A percentile compares a stretch with the other conserved stretches of the same genome.
Evolutionary conservation across 2,888 invertebrate genomes (phyloP).

Genomic region (Nephrotoma guestfalica): DNA sequence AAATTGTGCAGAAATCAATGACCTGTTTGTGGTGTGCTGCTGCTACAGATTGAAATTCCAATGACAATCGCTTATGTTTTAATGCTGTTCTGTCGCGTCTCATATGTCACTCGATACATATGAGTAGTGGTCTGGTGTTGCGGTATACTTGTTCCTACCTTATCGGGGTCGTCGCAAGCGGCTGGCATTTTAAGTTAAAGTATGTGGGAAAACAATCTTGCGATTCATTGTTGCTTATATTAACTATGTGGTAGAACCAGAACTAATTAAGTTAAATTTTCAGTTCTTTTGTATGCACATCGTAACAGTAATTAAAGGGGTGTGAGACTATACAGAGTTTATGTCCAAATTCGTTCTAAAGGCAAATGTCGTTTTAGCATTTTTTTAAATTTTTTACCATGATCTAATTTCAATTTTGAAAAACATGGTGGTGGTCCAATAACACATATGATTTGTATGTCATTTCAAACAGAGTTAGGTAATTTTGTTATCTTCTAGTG

Average conservation of each 20-base stretch:
- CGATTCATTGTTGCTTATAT: not conserved
- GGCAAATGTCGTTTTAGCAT: too few species aligned
- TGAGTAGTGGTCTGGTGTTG: not conserved
- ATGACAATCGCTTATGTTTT: not conserved
- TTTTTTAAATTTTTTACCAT: too few species aligned
- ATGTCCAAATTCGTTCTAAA: too few species aligned
- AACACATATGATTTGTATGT: too few species aligned
- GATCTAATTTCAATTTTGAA: too few species aligned
- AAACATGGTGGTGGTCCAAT: too few species aligned
- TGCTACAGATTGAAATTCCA: not conserved
- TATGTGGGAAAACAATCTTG: not conserved
- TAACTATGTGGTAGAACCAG: not conserved
- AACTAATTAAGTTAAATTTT: not conserved
- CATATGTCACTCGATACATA: not conserved
- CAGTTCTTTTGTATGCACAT: too few species aligned
- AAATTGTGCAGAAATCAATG: not conserved
- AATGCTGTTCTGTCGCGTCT: not conserved
- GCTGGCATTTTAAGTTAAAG: not conserved
- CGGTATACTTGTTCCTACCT: not conserved
- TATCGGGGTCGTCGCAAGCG: not conserved
- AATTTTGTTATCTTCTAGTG: too few species aligned
- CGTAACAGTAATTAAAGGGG: too few species aligned
- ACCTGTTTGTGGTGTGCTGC: not conserved
- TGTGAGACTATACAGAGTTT: too few species aligned
- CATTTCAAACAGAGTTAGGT: too few species aligned